phyloP scores from a whole-genome alignment of 92 coral and sea anemone genomes.

The Palythoa grandiflora region DNA sequence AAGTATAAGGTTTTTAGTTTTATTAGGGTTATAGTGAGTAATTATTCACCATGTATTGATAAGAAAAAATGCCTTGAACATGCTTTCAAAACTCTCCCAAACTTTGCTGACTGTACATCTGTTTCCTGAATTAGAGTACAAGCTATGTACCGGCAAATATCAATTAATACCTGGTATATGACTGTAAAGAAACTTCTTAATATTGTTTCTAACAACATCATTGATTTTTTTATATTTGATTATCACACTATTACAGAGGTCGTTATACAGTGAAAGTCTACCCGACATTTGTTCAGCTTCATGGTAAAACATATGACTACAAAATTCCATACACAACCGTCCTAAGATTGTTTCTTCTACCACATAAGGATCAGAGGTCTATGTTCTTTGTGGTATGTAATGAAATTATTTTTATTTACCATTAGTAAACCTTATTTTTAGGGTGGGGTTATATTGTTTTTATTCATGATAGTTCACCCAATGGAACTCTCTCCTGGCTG shows the following conservation, averaged over 20 bases:
- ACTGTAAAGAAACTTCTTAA: background rate
- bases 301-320: conserved; percentile 99
- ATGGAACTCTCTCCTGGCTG: too few relatives aligned
- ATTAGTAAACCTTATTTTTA: too few relatives aligned
- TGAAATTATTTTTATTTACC: background rate
- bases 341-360: conserved; percentile 89
- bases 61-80: too few relatives aligned
- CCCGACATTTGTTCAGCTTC: conserved; percentile 96
- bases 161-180: background rate
- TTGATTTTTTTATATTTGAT: background rate
- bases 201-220: background rate
- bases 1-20: too few relatives aligned
- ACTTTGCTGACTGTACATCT: too few relatives aligned
- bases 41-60: too few relatives aligned
- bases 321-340: conserved; percentile 99
- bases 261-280: conserved; percentile 95
- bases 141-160: too few relatives aligned
- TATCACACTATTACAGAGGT: conserved; percentile 68
- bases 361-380: conserved; percentile 95
- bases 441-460: too few relatives aligned
- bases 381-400: conserved; percentile 98
- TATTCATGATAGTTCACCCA: too few relatives aligned
- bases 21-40: too few relatives aligned
- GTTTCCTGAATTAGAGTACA: too few relatives aligned
- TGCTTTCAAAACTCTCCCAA: too few relatives aligned